These are phyloP conservation scores for Tridacna gigas DNA, from an alignment of 2,888 invertebrate genomes.

Conservation along the genomic window DNA sequence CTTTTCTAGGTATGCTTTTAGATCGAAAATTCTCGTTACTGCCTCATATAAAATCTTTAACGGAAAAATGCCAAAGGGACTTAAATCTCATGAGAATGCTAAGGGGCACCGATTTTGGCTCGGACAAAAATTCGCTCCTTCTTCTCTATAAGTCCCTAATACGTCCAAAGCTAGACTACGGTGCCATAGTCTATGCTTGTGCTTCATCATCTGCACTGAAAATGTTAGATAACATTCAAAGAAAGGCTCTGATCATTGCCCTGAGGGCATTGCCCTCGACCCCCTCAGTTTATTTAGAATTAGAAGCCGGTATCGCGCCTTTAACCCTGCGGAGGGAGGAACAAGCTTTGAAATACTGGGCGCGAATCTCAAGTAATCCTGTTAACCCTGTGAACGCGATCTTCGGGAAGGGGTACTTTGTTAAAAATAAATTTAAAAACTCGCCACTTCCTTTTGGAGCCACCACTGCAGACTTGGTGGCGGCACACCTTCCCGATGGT, in stretches of 20 bases:
- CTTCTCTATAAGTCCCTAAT: no score
- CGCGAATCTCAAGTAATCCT: not conserved
- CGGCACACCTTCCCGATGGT: not conserved
- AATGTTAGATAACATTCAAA: no score
- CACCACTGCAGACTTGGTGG: not conserved
- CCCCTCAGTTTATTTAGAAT: not conserved
- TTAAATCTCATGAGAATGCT: no score
- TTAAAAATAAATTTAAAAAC: not conserved
- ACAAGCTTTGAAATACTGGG: not conserved
- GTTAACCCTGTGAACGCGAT: not conserved
- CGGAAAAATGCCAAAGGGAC: no score
- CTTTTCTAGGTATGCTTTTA: slow-evolving; percentile 22
- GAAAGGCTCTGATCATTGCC: no score
- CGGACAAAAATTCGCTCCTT: no score
- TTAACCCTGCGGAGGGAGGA: not conserved
- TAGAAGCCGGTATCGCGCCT: not conserved
- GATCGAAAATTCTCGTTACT: not conserved
- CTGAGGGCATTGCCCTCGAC: no score
- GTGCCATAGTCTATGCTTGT: no score
- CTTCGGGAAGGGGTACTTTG: not conserved
- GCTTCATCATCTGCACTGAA: no score
- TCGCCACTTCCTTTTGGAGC: not conserved
- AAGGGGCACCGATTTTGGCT: no score
- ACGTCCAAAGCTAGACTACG: no score
- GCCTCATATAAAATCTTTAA: no score